Percentiles rank a stretch among this genome's conserved stretches.
Evolutionary conservation across 1,140 invertebrate species (phyloP).

Genomic region (Colletes gigas): DNA sequence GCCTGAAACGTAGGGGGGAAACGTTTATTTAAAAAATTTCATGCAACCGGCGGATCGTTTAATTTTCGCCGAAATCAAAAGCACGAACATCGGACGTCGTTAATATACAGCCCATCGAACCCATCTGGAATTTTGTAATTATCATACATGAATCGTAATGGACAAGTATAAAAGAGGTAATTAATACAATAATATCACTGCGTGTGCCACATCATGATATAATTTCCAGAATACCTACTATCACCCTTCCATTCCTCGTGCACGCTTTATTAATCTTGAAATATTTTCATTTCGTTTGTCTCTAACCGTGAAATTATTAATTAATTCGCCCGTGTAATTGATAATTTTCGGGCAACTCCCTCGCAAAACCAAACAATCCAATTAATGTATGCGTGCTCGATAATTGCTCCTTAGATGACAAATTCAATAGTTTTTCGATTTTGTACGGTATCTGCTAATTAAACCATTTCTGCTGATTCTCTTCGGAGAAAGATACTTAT

Average conservation of each 20-base stretch:
- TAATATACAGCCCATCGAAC: background rate
- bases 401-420: too few relatives aligned
- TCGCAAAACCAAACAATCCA: too few relatives aligned
- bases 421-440: too few relatives aligned
- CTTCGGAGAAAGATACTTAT: too few relatives aligned
- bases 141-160: background rate
- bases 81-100: background rate
- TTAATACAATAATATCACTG: background rate
- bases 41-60: background rate
- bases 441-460: too few relatives aligned
- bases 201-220: background rate
- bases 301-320: background rate
- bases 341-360: background rate
- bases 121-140: background rate
- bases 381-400: too few relatives aligned
- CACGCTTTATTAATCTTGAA: background rate
- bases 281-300: background rate
- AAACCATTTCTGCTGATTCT: too few relatives aligned
- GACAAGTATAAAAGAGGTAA: background rate
- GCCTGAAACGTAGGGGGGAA: background rate
- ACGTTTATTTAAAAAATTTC: constrained; percentile 38
- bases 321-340: background rate
- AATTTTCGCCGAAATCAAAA: background rate
- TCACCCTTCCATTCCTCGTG: background rate
- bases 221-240: background rate